Conservation (phyloP, 2,113 vertebrate genomes). For the Mirza zaza region DNA sequence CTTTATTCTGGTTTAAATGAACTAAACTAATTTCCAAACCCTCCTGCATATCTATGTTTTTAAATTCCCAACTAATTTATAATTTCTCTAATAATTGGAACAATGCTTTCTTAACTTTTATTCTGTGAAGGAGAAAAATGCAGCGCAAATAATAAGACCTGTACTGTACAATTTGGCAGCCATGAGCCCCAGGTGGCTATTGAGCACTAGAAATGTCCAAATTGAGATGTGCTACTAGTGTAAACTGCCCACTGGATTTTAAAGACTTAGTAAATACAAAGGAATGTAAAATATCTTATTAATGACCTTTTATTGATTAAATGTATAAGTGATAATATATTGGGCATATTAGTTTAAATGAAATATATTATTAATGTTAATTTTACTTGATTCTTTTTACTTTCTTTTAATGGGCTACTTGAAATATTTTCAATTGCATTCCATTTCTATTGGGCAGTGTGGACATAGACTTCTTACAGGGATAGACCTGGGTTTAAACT, state of each 20-base stretch:
- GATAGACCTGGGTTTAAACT: not conserved
- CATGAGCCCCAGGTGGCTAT: not conserved
- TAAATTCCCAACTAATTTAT: not conserved
- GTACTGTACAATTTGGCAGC: not conserved
- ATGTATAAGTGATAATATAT: not conserved
- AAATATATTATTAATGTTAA: not conserved
- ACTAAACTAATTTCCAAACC: not conserved
- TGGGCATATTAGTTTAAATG: not conserved
- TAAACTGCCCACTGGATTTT: not conserved
- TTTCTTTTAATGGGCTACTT: not conserved
- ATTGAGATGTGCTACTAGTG: not conserved
- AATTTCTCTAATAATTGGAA: not conserved
- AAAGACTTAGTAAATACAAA: not conserved
- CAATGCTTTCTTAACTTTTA: not conserved
- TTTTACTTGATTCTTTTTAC: not conserved
- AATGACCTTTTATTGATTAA: not conserved
- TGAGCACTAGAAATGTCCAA: not conserved
- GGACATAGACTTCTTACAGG: not conserved
- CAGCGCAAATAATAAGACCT: not conserved
- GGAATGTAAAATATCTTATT: not conserved
- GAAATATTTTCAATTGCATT: not conserved
- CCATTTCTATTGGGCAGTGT: not conserved
- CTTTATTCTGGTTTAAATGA: not conserved
- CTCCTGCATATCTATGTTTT: not conserved
- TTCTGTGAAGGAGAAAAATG: not conserved